phyloP scores from a whole-genome alignment of 1,140 invertebrate species.

The Scaptomyza pallida region DNA sequence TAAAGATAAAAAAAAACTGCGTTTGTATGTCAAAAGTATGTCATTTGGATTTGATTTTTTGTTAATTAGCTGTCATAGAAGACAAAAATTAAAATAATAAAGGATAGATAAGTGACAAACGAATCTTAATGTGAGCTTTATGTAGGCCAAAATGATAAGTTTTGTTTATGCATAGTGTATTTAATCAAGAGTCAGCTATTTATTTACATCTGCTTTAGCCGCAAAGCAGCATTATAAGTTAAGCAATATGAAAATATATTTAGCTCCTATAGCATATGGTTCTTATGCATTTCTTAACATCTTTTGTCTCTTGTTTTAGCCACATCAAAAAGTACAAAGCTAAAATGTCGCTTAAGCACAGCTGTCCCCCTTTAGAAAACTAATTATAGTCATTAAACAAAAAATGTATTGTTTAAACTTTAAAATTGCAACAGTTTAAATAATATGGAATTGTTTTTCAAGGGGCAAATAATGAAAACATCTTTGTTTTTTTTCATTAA shows the following conservation, averaged over 20 bases:
- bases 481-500: not conserved
- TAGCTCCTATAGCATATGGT: conserved; percentile 59
- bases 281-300: conserved; percentile 43
- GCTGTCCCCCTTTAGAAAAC: conserved; percentile 52
- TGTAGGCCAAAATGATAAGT: conserved; percentile 9
- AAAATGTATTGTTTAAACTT: conserved; percentile 43
- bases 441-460: conserved; percentile 23
- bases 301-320: conserved; percentile 32
- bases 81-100: conserved; percentile 28
- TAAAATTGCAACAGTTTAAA: conserved; percentile 51
- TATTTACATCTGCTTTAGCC: conserved; percentile 15
- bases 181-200: conserved; percentile 14
- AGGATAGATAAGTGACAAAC: conserved; percentile 18
- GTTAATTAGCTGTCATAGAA: conserved; percentile 2
- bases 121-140: conserved; percentile 1
- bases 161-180: conserved; percentile 8
- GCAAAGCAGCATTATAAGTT: conserved; percentile 13
- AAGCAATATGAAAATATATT: conserved; percentile 38
- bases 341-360: conserved; percentile 42
- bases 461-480: not conserved
- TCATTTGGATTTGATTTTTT: conserved; percentile 7
- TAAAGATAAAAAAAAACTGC: conserved; percentile 57
- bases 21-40: conserved; percentile 30
- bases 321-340: too few relatives aligned
- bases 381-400: conserved; percentile 67